phyloP scores from a whole-genome alignment of 2,113 vertebrate species.

The Sinocyclocheilus grahami region DNA sequence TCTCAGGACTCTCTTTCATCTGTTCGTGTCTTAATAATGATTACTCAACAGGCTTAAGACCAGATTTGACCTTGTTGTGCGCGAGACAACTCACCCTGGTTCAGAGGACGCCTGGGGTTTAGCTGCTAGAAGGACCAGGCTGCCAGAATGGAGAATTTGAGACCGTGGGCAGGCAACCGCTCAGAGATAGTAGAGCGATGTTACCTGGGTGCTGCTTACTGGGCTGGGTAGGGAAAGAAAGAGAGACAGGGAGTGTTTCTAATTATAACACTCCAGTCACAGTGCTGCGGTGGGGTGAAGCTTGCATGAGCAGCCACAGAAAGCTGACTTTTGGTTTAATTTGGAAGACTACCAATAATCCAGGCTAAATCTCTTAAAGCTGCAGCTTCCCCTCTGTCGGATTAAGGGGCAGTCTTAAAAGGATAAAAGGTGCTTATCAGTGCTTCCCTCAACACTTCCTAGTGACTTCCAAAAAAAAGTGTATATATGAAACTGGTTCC shows the following conservation, averaged over 20 bases:
- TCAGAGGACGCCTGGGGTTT: constrained; percentile 57
- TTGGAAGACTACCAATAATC: constrained; percentile 82
- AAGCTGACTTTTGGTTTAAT: constrained; percentile 82
- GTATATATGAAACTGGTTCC: constrained; percentile 33
- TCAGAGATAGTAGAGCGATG: constrained; percentile 9
- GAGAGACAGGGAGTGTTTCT: constrained; percentile 60
- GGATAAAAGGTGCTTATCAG: constrained; percentile 79
- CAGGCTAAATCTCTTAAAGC: constrained; percentile 78
- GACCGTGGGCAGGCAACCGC: constrained; percentile 24
- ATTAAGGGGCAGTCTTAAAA: constrained; percentile 80
- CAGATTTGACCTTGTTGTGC: constrained; percentile 74
- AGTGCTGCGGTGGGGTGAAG: constrained; percentile 68
- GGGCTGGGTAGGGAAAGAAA: constrained; percentile 31
- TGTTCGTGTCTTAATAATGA: constrained; percentile 70
- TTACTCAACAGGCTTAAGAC: constrained; percentile 72
- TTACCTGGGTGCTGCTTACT: constrained; percentile 41
- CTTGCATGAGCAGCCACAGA: constrained; percentile 76
- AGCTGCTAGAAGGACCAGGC: constrained; percentile 61
- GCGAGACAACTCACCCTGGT: constrained; percentile 62
- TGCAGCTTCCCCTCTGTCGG: constrained; percentile 69
- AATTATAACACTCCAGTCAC: constrained; percentile 67
- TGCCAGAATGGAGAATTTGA: constrained; percentile 58
- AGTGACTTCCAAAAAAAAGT: constrained; percentile 56
- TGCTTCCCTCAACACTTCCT: constrained; percentile 73
- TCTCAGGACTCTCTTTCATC: constrained; percentile 67